phyloP scores from a whole-genome alignment of 2,888 invertebrate genomes.

The Galeruca laticollis region DNA sequence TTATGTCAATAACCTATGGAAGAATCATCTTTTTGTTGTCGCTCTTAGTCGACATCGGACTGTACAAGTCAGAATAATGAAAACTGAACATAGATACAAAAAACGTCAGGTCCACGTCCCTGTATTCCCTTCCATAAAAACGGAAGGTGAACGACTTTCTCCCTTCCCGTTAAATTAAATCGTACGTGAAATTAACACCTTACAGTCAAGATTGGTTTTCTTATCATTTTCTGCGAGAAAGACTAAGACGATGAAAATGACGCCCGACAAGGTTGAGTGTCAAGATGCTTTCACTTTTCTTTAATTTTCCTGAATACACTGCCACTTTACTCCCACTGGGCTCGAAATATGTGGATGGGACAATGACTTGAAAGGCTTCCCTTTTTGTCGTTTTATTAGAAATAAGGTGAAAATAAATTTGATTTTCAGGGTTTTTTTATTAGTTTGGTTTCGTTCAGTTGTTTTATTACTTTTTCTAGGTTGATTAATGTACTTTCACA shows the following conservation, averaged over 20 bases:
- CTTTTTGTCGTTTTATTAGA: slow-evolving; percentile 5
- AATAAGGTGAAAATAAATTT: slow-evolving; percentile 3
- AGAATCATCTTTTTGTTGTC: no score
- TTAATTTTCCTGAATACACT: slow-evolving; percentile 27
- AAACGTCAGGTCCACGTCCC: background rate
- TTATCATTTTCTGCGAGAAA: slow-evolving; percentile 16
- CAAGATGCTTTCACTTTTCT: slow-evolving; percentile 31
- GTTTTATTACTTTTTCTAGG: background rate
- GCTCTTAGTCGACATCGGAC: no score
- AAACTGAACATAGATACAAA: no score
- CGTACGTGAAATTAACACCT: slow-evolving; percentile 51
- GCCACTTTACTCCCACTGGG: slow-evolving; percentile 11
- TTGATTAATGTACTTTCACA: background rate
- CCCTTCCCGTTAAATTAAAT: slow-evolving; percentile 47
- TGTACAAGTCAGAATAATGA: no score
- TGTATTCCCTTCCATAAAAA: background rate
- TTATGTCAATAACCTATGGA: no score
- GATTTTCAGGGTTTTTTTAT: slow-evolving; percentile 8
- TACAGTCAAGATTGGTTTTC: slow-evolving; percentile 36
- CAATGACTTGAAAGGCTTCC: slow-evolving; percentile 9
- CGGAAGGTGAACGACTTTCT: background rate
- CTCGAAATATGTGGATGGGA: background rate
- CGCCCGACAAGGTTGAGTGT: slow-evolving; percentile 6
- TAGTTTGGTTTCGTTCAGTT: background rate
- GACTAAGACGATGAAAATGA: slow-evolving; percentile 18